phyloP scores from a whole-genome alignment of 2,888 invertebrate genomes.

The Caenorhabditis becei region DNA sequence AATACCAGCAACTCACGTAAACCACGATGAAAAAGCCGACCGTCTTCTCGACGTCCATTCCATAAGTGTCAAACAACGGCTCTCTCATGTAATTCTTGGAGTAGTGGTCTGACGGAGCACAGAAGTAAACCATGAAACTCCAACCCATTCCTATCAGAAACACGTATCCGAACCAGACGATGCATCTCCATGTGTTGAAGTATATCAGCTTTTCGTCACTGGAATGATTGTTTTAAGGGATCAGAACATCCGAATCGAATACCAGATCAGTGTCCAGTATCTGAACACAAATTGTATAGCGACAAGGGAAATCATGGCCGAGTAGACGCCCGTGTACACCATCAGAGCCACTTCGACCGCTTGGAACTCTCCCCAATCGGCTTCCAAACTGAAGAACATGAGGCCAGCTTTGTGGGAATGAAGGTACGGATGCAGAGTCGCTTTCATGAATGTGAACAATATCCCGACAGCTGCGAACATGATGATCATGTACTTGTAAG shows the following conservation, averaged over 20 bases:
- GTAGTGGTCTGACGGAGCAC: constrained; percentile 29
- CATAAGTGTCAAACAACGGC: constrained; percentile 20
- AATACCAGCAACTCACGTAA: constrained; percentile 13
- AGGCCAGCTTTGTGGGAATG: constrained; percentile 25
- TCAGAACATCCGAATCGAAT: background rate
- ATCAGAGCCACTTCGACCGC: constrained; percentile 27
- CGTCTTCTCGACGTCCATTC: constrained; percentile 33
- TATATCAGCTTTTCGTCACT: constrained; percentile 30
- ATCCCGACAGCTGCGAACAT: constrained; percentile 28
- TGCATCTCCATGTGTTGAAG: constrained; percentile 30
- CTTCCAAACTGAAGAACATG: constrained; percentile 39
- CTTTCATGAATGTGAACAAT: constrained; percentile 32
- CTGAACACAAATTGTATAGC: constrained; percentile 38
- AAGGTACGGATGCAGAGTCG: constrained; percentile 29
- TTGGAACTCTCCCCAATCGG: constrained; percentile 19
- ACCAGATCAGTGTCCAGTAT: constrained; percentile 30
- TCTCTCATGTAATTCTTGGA: constrained; percentile 29
- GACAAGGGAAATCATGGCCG: constrained; percentile 33
- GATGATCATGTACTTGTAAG: constrained; percentile 35
- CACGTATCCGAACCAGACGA: constrained; percentile 33
- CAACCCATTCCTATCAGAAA: constrained; percentile 38
- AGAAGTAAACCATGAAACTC: constrained; percentile 35
- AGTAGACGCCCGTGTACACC: constrained; percentile 35
- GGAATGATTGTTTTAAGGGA: background rate
- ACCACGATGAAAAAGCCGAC: constrained; percentile 33